Evolutionary conservation across 2,888 invertebrate genomes (phyloP).

Genomic region (Tupiocoris notatus): DNA sequence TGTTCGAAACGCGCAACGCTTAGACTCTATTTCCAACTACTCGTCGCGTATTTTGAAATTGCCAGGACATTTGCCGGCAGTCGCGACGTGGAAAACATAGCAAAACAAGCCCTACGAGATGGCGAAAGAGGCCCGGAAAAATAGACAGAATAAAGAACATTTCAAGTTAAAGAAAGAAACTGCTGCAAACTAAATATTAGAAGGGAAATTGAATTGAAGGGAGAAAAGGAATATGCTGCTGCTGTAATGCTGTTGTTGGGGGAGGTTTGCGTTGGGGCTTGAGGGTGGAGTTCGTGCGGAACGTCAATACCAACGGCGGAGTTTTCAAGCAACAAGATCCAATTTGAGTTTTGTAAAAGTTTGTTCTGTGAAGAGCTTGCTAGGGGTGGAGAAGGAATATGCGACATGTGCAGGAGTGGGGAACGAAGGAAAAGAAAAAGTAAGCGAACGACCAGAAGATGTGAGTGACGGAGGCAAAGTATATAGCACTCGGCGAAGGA

Average conservation of each 20-base stretch:
- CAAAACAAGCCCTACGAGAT: no score
- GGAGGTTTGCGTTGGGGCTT: slow-evolving; percentile 25
- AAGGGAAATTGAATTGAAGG: slow-evolving; percentile 47
- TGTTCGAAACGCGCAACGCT: no score
- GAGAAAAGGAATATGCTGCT: slow-evolving; percentile 21
- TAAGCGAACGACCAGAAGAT: neutral
- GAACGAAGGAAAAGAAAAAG: slow-evolving; percentile 3
- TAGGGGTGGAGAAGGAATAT: slow-evolving; percentile 10
- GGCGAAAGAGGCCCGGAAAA: slow-evolving; percentile 10
- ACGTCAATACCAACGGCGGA: slow-evolving; percentile 45
- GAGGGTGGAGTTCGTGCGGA: slow-evolving; percentile 37
- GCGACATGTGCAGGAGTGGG: slow-evolving; percentile 28
- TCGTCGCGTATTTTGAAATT: no score
- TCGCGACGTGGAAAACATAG: no score
- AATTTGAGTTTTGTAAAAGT: slow-evolving; percentile 49
- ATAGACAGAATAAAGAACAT: slow-evolving; percentile 7
- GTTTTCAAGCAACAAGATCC: slow-evolving; percentile 51
- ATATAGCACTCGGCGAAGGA: slow-evolving; percentile 24
- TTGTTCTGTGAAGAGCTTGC: slow-evolving; percentile 43
- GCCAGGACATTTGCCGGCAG: no score
- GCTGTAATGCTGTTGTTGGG: neutral
- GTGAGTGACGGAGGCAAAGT: slow-evolving; percentile 8
- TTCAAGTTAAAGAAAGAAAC: slow-evolving; percentile 42
- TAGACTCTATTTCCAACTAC: no score
- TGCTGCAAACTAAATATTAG: slow-evolving; percentile 45